Conservation (phyloP, 2,888 invertebrate genomes). For the Epiblema foenella region DNA sequence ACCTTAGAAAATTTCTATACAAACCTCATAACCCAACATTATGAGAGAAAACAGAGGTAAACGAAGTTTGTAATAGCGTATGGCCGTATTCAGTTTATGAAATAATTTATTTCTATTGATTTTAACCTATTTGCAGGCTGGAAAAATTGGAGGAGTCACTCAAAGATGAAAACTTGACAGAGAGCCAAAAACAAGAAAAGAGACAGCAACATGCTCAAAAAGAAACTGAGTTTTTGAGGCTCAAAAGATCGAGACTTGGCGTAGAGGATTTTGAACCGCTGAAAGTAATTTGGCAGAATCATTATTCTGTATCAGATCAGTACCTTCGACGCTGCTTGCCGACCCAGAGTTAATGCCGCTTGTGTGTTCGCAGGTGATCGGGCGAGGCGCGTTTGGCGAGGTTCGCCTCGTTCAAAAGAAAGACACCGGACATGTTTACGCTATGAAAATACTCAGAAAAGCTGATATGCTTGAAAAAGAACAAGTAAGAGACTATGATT, state of each 20-base stretch:
- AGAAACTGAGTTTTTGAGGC: slow-evolving; percentile 98
- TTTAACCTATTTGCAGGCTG: slow-evolving; percentile 79
- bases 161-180: slow-evolving; percentile 97
- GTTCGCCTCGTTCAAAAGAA: slow-evolving; percentile 99
- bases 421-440: slow-evolving; percentile 99
- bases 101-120: background rate
- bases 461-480: slow-evolving; percentile 99
- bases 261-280: slow-evolving; percentile 99
- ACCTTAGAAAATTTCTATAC: slow-evolving; percentile 99
- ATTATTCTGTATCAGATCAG: background rate
- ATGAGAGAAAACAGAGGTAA: slow-evolving; percentile 97
- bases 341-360: background rate
- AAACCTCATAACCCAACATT: slow-evolving; percentile 98
- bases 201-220: slow-evolving; percentile 98
- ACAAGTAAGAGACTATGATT: slow-evolving; percentile 86
- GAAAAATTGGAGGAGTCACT: slow-evolving; percentile 98
- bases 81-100: too few relatives aligned
- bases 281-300: slow-evolving; percentile 86
- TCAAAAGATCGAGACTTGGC: slow-evolving; percentile 97
- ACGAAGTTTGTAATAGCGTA: slow-evolving; percentile 25
- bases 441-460: slow-evolving; percentile 99
- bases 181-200: slow-evolving; percentile 97
- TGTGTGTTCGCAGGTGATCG: slow-evolving; percentile 84
- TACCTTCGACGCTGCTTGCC: background rate
- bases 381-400: slow-evolving; percentile 96